A percentile compares a stretch with the other conserved stretches of the same genome.
Evolutionary conservation across 2,888 invertebrate species (phyloP).

Genomic region (Campoplex nolae): DNA sequence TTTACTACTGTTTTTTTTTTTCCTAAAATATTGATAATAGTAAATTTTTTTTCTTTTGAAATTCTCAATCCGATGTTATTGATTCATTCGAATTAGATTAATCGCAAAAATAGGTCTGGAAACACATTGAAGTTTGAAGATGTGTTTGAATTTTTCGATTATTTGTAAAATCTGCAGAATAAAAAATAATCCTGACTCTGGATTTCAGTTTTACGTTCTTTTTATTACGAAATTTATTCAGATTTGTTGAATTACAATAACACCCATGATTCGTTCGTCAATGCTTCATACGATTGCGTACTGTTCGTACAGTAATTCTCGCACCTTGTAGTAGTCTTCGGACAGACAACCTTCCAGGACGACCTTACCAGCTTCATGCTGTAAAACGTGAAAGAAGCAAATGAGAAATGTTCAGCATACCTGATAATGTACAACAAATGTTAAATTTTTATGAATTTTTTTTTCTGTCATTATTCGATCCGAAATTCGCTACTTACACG

Average conservation of each 20-base stretch:
- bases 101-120: neutral
- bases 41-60: no score
- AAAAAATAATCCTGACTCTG: neutral
- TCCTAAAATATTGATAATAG: no score
- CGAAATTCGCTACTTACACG: constrained; percentile 86
- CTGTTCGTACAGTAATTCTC: constrained; percentile 97
- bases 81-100: neutral
- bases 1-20: neutral
- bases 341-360: constrained; percentile 97
- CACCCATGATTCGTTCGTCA: constrained; percentile 11
- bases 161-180: neutral
- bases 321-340: constrained; percentile 97
- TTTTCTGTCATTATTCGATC: neutral
- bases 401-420: neutral
- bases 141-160: neutral
- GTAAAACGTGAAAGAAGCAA: constrained; percentile 80
- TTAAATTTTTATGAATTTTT: neutral
- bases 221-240: constrained; percentile 61
- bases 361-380: constrained; percentile 96
- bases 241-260: constrained; percentile 46
- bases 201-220: neutral
- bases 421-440: constrained; percentile 6
- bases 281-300: constrained; percentile 94
- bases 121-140: neutral
- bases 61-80: neutral